These are phyloP conservation scores for Caradrina kadenii DNA, from an alignment of 2,888 invertebrate species.

Conservation along the genomic window DNA sequence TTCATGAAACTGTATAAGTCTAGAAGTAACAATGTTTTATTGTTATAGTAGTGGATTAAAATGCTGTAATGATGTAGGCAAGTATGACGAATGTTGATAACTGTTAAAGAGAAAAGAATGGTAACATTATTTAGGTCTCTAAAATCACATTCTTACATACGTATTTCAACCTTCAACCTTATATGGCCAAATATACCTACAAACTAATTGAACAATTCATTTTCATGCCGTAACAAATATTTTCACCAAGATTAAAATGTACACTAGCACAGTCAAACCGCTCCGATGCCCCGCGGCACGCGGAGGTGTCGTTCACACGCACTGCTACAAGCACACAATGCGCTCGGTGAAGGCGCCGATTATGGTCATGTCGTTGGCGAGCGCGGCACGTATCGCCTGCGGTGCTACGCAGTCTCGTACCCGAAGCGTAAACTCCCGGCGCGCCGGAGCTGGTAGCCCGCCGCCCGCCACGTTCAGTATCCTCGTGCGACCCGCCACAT, in stretches of 20 bases:
- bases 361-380: constrained; percentile 82
- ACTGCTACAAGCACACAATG: constrained; percentile 83
- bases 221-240: constrained; percentile 51
- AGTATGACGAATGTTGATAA: constrained; percentile 28
- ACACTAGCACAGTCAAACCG: constrained; percentile 30
- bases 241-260: constrained; percentile 35
- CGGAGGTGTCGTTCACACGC: constrained; percentile 8
- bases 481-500: constrained; percentile 78
- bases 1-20: constrained; percentile 51
- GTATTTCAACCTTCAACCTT: constrained; percentile 45
- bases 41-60: constrained; percentile 26
- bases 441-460: constrained; percentile 76
- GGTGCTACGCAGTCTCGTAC: constrained; percentile 81
- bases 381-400: constrained; percentile 84
- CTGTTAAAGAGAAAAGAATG: constrained; percentile 26
- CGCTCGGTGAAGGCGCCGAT: constrained; percentile 86
- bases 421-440: constrained; percentile 83
- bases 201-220: constrained; percentile 65
- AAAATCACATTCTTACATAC: constrained; percentile 46
- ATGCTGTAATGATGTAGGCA: constrained; percentile 23
- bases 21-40: constrained; percentile 22
- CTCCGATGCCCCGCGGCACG: background rate
- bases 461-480: constrained; percentile 79
- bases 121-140: constrained; percentile 47
- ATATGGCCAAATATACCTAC: constrained; percentile 56